Conservation (phyloP, 2,888 invertebrate genomes). For the Tenthredo livida region DNA sequence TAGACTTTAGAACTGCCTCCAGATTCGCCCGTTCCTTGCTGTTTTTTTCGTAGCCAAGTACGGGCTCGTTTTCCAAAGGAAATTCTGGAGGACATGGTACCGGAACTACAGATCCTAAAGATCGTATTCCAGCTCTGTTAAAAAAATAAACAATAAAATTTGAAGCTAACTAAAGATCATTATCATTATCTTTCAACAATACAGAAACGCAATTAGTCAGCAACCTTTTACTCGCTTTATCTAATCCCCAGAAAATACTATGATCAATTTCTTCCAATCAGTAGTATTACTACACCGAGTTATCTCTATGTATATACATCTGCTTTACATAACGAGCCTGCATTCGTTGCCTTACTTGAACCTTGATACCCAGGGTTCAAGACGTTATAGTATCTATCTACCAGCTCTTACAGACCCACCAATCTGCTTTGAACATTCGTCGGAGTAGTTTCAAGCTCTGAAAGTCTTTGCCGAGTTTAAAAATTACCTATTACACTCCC, state of each 20-base stretch:
- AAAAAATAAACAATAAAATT: conserved; percentile 38
- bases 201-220: neutral
- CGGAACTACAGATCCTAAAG: conserved; percentile 84
- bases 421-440: conserved; percentile 17
- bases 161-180: neutral
- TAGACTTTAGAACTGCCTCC: conserved; percentile 84
- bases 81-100: conserved; percentile 85
- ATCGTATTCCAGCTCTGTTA: conserved; percentile 78
- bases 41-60: conserved; percentile 89
- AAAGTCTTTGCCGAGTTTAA: neutral
- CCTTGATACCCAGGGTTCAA: conserved; percentile 15
- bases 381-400: neutral
- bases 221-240: neutral
- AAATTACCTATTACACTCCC: neutral
- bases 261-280: neutral
- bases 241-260: neutral
- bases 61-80: conserved; percentile 88
- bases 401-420: neutral
- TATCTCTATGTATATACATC: neutral
- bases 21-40: conserved; percentile 90
- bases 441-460: neutral
- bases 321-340: neutral
- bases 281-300: neutral
- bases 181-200: neutral
- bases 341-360: neutral